phyloP scores from a whole-genome alignment of 2,113 vertebrate species.

The Zosterops borbonicus region DNA sequence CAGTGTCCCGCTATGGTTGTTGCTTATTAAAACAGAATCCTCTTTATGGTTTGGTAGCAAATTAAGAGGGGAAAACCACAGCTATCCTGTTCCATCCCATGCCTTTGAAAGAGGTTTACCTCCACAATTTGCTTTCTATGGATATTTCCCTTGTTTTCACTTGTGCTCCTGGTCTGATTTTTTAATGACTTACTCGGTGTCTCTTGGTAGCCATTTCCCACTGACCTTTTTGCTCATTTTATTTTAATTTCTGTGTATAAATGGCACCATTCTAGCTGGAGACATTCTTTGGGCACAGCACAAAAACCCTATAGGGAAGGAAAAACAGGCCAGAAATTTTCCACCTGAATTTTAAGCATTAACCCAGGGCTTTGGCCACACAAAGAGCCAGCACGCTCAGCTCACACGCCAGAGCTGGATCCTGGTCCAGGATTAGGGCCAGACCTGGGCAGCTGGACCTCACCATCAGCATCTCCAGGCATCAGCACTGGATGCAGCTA shows the following conservation, averaged over 20 bases:
- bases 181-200: not conserved
- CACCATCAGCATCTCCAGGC: not conserved
- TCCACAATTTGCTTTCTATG: slow-evolving; percentile 2
- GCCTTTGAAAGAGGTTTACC: not conserved
- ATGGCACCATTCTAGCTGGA: not conserved
- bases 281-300: not conserved
- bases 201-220: not conserved
- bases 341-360: not conserved
- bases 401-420: not conserved
- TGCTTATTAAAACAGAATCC: slow-evolving; percentile 16
- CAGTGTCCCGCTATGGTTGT: not conserved
- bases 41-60: not conserved
- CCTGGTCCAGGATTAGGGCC: not conserved
- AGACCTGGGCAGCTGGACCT: not conserved
- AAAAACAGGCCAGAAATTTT: slow-evolving; percentile 36
- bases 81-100: not conserved
- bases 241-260: not conserved
- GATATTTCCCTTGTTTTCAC: not conserved
- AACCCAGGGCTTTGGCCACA: not conserved
- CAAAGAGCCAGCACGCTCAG: not conserved
- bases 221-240: slow-evolving; percentile 25
- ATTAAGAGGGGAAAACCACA: not conserved
- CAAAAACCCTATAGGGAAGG: not conserved
- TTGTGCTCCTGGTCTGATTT: not conserved
- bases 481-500: not conserved